Conservation (phyloP, 2,113 vertebrate genomes). For the Ranitomeya imitator region DNA sequence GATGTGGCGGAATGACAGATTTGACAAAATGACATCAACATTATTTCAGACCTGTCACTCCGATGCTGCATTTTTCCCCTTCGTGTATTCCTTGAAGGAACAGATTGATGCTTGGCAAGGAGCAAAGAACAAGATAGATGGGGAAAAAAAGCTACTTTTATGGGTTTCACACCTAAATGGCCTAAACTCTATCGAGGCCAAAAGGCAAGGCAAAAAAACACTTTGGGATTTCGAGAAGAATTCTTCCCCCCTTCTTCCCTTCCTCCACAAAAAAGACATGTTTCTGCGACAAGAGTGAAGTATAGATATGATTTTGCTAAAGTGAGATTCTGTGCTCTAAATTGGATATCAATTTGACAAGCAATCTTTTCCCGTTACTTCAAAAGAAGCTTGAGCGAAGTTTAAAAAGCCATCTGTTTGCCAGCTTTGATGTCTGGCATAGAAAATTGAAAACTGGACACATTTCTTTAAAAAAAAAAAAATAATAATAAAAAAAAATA, state of each 20-base stretch:
- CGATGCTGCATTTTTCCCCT: not conserved
- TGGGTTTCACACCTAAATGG: slow-evolving; percentile 43
- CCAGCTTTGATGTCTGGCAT: slow-evolving; percentile 54
- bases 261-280: not conserved
- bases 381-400: slow-evolving; percentile 52
- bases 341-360: slow-evolving; percentile 58
- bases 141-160: slow-evolving; percentile 23
- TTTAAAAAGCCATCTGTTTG: slow-evolving; percentile 57
- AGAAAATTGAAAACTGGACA: slow-evolving; percentile 57
- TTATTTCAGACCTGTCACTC: slow-evolving; percentile 49
- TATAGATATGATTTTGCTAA: slow-evolving; percentile 56
- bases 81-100: slow-evolving; percentile 16
- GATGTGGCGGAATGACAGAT: slow-evolving; percentile 25
- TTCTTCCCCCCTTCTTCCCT: not conserved
- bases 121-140: not conserved
- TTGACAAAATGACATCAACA: slow-evolving; percentile 54
- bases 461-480: slow-evolving; percentile 29
- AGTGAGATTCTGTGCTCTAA: slow-evolving; percentile 47
- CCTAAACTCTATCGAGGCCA: slow-evolving; percentile 37
- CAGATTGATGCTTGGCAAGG: slow-evolving; percentile 18
- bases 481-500: slow-evolving; percentile 6
- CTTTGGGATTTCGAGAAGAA: slow-evolving; percentile 38
- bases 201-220: not conserved
- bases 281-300: slow-evolving; percentile 44
- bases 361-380: slow-evolving; percentile 56